Evolutionary conservation across 1,140 invertebrate species (phyloP), one percentile per base, ranked within the genome.

Genomic region (Lordiphosa collinella): DNA sequence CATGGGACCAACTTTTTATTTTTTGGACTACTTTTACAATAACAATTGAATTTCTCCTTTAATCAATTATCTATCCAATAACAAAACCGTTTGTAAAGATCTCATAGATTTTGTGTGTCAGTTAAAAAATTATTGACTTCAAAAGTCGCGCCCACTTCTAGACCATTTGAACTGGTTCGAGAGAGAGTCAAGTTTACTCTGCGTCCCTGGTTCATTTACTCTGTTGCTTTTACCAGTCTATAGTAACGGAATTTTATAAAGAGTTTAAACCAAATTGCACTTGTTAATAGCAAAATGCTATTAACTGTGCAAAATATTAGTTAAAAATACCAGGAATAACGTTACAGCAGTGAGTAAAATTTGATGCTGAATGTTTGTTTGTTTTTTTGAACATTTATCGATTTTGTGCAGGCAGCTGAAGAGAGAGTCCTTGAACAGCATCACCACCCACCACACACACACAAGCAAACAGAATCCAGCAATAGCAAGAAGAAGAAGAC

Each of bases 321-420:
- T 11, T 3, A 6, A 5, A 3, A 2, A 3, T 4, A 9, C 29
- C 8, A 12, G 40, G 5, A 25, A 2, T 13, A 13, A 31, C 8
- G 13, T n/a, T 13, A 29, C 5, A 11, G 22, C 11, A 8, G 7
- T 5, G 7, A 29, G 25, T 0, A 7, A 8, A 16, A 32, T 25
- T n/a, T 48, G 52, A 65, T 49, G 55, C 64, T 60, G 55, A 22
- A 16, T 49, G 10, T 34, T 54, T 53, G 32, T 55, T 65, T 46
- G 36, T 1, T 22, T 40, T 18, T 13, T 43, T 29, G 10, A 31
- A 7, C 52, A 16, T n/a, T 11, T 58, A 79, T 79, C 64, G 74
- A 79, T 79, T 80, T 79, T 63, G 16, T 66, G 47, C 47, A 34
- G 34, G 16, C 47, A 49, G 34, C 34, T 49, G 37, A 49, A 38